Evolutionary conservation across 2,113 vertebrate genomes (phyloP).

Genomic region (Fukomys damarensis): DNA sequence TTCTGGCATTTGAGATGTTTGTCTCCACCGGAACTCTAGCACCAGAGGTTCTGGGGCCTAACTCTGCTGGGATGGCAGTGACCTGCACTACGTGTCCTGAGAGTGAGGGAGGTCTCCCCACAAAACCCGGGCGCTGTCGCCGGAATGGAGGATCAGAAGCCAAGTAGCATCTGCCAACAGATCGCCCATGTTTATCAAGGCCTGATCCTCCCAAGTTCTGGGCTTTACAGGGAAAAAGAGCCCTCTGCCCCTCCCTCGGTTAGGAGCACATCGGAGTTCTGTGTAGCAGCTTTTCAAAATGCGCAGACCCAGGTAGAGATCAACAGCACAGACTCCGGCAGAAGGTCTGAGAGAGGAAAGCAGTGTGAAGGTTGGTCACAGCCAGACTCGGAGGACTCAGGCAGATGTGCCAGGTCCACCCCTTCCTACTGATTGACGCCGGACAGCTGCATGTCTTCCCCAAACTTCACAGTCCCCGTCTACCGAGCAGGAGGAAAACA

Average conservation of each 20-base stretch:
- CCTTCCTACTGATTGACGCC: background rate
- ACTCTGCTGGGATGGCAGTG: background rate
- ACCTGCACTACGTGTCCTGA: background rate
- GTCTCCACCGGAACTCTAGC: background rate
- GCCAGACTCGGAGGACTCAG: background rate
- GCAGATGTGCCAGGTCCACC: background rate
- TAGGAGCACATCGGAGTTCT: background rate
- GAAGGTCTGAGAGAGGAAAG: background rate
- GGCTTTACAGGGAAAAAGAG: background rate
- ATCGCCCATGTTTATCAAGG: background rate
- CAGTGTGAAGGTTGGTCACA: fast-evolving
- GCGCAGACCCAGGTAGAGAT: background rate
- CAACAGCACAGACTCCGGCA: background rate
- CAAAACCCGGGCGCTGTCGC: background rate
- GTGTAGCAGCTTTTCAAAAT: background rate
- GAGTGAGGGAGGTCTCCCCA: background rate
- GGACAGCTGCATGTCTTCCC: background rate
- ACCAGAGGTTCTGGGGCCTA: background rate
- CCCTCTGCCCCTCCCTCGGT: too few species aligned
- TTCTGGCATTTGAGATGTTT: background rate
- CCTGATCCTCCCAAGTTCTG: background rate
- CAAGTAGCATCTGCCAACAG: background rate
- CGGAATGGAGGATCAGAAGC: background rate
- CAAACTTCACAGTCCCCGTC: background rate
- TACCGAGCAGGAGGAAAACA: background rate